Evolutionary conservation across 2,888 invertebrate species (phyloP), one percentile per base, ranked within the genome.

Genomic region (Actias luna): DNA sequence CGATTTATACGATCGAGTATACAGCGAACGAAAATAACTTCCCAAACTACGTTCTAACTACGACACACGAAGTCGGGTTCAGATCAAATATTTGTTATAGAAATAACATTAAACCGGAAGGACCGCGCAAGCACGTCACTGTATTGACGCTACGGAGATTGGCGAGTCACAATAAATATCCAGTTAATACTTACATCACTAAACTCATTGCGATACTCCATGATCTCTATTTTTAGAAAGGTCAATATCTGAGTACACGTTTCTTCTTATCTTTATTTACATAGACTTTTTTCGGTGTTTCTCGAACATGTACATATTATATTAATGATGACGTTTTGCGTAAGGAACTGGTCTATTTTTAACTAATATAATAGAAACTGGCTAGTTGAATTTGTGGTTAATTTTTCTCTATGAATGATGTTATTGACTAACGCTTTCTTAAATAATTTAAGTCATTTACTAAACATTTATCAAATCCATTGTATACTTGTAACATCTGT

Each of bases 51-150:
- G 55, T n/a, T 55, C 29, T 29, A 55, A 55, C 55, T 55, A 55
- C 55, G 55, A 55, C 55, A 55, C 29, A 22, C 29, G 18, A 55
- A 55, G 29, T 7, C 55, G 29, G n/a, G 29, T 1, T 55, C 29
- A 16, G 55, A 55, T 29, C 55, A 55, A 55, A 55, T 55, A 55
- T 55, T 55, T 55, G 55, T 29, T 29, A 55, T 55, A 55, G 55
- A 55, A 29, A 55, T 29, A 55, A 55, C 55, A 29, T 55, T 55
- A 55, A 55, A 29, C 8, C 55, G 29, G 55, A 29, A 55, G 29
- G 16, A 55, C 29, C 29, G n/a, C 16, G 29, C 55, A 29, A 55
- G 55, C 5, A 55, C 29, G 55, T 55, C 55, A 29, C 29, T 29
- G 29, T 55, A 55, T 29, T 55, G 55, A 29, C 55, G 55, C 55